phyloP scores from a whole-genome alignment of 2,113 vertebrate genomes.

The Forbesichthys papilliferus region DNA sequence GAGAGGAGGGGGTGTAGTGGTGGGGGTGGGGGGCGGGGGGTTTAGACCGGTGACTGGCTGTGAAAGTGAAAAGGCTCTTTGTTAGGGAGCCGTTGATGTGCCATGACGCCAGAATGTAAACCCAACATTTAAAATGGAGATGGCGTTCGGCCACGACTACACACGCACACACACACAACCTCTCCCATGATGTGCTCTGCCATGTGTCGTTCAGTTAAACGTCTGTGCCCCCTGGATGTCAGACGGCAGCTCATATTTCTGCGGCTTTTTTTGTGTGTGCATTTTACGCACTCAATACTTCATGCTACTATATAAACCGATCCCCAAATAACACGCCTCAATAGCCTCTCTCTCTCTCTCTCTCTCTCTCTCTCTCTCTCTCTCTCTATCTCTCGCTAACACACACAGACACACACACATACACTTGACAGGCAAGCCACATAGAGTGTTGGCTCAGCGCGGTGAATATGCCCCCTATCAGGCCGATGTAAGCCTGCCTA shows the following conservation, averaged over 20 bases:
- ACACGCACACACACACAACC: constrained; percentile 13
- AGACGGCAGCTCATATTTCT: constrained; percentile 50
- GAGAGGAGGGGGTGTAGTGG: constrained; percentile 29
- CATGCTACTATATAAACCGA: constrained; percentile 4
- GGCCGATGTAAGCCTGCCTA: constrained; percentile 44
- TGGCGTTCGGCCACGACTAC: constrained; percentile 2
- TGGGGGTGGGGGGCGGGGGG: constrained; percentile 3
- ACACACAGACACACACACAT: not conserved
- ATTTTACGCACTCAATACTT: constrained; percentile 49
- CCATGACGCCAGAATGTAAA: constrained; percentile 56
- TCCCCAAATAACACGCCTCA: not conserved
- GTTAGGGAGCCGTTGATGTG: constrained; percentile 37
- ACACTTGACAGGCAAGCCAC: not conserved
- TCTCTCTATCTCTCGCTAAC: not conserved
- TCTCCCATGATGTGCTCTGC: not conserved
- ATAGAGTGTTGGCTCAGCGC: constrained; percentile 24
- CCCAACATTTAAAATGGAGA: constrained; percentile 43
- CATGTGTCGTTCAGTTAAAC: not conserved
- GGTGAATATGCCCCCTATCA: constrained; percentile 48
- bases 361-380: not conserved
- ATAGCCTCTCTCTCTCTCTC: not conserved
- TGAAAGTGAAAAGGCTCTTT: constrained; percentile 63
- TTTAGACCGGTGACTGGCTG: constrained; percentile 28
- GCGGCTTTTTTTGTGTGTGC: constrained; percentile 19
- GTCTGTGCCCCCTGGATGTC: constrained; percentile 29